phyloP scores from a whole-genome alignment of 2,888 invertebrate genomes.

The Rhyacophila evoluta region DNA sequence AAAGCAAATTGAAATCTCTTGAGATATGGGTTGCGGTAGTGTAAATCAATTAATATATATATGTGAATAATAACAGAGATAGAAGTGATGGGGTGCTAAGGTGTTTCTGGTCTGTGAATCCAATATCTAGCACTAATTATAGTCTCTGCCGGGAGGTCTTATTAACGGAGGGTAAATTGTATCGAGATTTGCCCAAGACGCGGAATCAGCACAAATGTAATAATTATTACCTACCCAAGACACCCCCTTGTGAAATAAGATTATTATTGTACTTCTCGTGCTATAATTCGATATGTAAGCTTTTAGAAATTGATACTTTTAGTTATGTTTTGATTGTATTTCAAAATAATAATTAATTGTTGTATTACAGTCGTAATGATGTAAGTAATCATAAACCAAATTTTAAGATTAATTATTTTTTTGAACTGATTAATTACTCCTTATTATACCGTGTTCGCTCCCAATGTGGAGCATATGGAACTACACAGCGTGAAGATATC shows the following conservation, averaged over 20 bases:
- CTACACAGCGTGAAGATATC: too few relatives aligned
- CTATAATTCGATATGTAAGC: not conserved
- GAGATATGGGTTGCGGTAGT: too few relatives aligned
- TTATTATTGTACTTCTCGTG: not conserved
- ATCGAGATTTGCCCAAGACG: not conserved
- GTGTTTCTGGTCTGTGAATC: constrained; percentile 39
- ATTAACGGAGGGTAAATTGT: constrained; percentile 1
- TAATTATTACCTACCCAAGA: not conserved
- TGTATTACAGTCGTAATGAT: too few relatives aligned
- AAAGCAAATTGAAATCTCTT: too few relatives aligned
- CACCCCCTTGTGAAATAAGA: not conserved
- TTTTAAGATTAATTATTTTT: too few relatives aligned
- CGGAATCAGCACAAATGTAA: constrained; percentile 25
- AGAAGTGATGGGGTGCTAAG: not conserved
- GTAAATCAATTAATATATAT: too few relatives aligned
- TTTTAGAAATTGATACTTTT: not conserved
- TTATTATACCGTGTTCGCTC: too few relatives aligned
- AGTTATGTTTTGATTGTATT: too few relatives aligned
- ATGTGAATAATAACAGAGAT: not conserved
- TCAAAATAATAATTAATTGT: too few relatives aligned
- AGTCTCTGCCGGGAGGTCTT: not conserved
- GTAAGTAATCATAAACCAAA: too few relatives aligned
- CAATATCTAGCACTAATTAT: constrained; percentile 47
- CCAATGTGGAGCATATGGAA: too few relatives aligned
- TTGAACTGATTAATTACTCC: too few relatives aligned